Base-by-base conservation (phyloP, 2,113 vertebrate genomes). In the Gambusia affinis region DNA sequence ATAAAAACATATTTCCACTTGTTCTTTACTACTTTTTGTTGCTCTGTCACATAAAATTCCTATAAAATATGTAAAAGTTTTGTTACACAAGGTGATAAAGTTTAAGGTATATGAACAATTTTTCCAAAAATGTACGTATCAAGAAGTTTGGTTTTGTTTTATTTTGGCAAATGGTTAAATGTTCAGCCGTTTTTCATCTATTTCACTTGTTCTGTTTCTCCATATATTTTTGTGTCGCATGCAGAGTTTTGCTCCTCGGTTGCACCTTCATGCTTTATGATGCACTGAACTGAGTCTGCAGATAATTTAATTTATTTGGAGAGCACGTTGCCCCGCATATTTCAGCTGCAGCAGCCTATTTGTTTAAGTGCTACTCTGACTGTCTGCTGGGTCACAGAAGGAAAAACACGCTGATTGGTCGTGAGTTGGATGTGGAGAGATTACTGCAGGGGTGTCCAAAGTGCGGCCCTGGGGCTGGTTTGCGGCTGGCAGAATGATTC, bases 271-370 rank as follows among this genome's bases (percentile, higher is more conserved):
- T 60, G 22, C 57, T 72, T 76, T 70, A 72, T 85, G 81, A 82
- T 82, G 76, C 78, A 66, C 81, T 70, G 80, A 85, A 72, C 61
- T 35, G 61, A 80, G 82, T 79, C 76, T 6, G 67, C 66, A 79
- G 87, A 91, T 92, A 87, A 79, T 91, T 82, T 83, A 71, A 93
- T 93, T 89, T 85, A 70, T 84, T 83, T 75, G 5, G 33, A 76
- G 78, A 80, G 86, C 4, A 14, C 0, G 30, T 73, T n/a, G 65
- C 85, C 76, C 74, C 80, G 79, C 85, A 89, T 89, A 87, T 86
- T 89, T 87, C 79, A 79, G 62, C 86, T 64, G 72, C 30, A 30
- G 72, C 60, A 39, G 64, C 79, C 15, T 75, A 88, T 73, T 84
- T 85, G 65, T 82, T 80, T 83, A 84, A 89, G 88, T 80, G 80